Evolutionary conservation across 2,113 vertebrate genomes (phyloP), one percentile per base, ranked within the genome.

Genomic region (Chaenogobius annularis): DNA sequence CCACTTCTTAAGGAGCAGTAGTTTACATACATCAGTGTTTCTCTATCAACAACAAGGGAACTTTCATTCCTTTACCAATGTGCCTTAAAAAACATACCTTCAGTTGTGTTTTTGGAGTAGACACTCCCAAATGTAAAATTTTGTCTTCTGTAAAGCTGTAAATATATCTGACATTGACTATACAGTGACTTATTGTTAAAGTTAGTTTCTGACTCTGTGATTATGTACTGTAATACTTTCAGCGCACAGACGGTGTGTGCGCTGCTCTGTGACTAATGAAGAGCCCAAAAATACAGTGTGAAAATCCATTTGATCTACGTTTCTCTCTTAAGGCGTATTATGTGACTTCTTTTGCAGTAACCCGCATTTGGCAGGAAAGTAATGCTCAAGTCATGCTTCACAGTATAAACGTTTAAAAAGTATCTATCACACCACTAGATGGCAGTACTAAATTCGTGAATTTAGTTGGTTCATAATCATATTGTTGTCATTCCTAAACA

Each of bases 101-200:
- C 31, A 46, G 23, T 70, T 47, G 10, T 64, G 14, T 20, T 64
- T 64, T 40, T n/a, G 19, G 40, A 31, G 26, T n/a, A 72, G 9
- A 0, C 44, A 20, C 75, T 69, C 58, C 31, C 26, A 0, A 31
- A 58, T 81, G 40, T 74, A 3, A 46, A 46, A 54, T 68, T 31
- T 70, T 79, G 68, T 70, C 47, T 8, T 74, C 63, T 66, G 12
- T 66, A 35, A 50, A 58, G 44, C 19, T 69, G 47, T 82, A 65
- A 69, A 69, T 76, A 35, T 59, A 13, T 69, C 58, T 72, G n/a
- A 74, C 20, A 20, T 20, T 3, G 20, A 58, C 7, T 20, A 47
- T 12, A 73, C 7, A 73, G 52, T 65, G n/a, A 40, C 40, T 69
- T 3, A 43, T 46, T 23, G 35, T 77, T n/a, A 6, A 55, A 47